These are phyloP conservation scores for Stegostoma tigrinum DNA, from an alignment of 2,113 vertebrate species.

Conservation along the genomic window DNA sequence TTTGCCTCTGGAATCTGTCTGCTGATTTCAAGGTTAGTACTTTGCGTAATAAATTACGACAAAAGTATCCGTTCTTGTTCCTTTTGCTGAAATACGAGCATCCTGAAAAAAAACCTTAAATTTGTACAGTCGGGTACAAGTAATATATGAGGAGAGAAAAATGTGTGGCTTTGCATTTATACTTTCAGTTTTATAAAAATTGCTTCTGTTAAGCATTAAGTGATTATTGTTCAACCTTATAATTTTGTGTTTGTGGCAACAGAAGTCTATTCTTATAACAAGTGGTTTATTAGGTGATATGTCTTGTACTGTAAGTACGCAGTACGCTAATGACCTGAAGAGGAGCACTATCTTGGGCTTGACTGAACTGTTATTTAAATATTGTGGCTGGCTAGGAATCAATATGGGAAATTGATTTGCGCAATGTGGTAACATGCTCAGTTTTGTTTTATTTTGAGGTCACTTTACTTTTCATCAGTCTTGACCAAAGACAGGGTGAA, in stretches of 20 bases:
- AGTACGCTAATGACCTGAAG: background rate
- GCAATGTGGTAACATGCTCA: background rate
- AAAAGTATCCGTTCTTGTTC: background rate
- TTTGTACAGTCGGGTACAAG: background rate
- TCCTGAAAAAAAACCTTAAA: background rate
- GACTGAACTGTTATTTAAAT: background rate
- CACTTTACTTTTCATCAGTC: background rate
- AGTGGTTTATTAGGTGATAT: background rate
- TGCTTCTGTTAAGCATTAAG: background rate
- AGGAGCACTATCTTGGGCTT: background rate
- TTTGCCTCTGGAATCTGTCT: constrained; percentile 69
- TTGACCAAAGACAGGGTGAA: background rate
- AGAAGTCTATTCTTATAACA: background rate
- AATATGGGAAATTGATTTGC: background rate
- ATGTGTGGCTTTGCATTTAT: background rate
- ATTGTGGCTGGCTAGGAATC: background rate
- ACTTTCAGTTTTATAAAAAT: background rate
- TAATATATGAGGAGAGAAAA: background rate
- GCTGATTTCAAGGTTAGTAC: constrained; percentile 59
- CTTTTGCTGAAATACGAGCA: background rate
- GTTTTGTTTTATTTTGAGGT: background rate
- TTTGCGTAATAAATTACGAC: background rate
- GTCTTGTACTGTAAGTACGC: background rate
- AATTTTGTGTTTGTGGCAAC: background rate
- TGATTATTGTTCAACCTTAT: background rate